Evolutionary conservation across 2,888 invertebrate species (phyloP), one percentile per base, ranked within the genome.

Genomic region (Loripinus fragilis): DNA sequence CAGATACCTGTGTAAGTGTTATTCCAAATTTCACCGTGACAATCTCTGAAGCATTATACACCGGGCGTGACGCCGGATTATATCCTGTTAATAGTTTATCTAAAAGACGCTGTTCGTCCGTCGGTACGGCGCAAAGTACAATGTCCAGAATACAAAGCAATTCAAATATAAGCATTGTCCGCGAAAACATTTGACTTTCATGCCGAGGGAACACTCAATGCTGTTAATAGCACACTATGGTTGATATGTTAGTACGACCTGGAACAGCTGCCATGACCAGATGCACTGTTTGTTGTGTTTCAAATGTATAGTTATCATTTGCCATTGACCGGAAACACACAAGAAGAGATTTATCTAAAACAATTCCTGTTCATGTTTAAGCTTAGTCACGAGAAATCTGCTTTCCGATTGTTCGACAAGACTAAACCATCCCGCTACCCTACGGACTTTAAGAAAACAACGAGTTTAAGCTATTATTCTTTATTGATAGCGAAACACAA

Each of bases 11-110:
- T 10, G 91, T 91, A n/a, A 93, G 83, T 0, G 93, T 92, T 35
- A 93, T 87, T 45, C 93, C 93, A 84, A 93, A 93, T 77, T 91
- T 91, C 38, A 93, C 92, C 1, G 88, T 88, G 38, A 93, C 92
- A 0, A 81, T 90, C 65, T 91, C 85, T 0, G 93, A 92, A 17
- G 93, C 93, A 79, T 93, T 93, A 81, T 89, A 93, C 0, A 93
- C 93, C 0, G 93, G 93, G 41, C 93, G 76, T 0, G 93, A 87
- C 0, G 92, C 92, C 15, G 92, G 89, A 77, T 93, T 92, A 74
- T 93, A 93, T 38, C 91, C 87, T 17, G 84, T 69, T 38, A 93
- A 83, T 33, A 93, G 70, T 41, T 80, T 81, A 42, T 89, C 85
- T 79, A 93, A 83, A 12, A 93, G 84, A 15, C 90, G 84, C 76